Evolutionary conservation across 2,797 vertebrate genomes (phyloP), one percentile per base, ranked within the genome.

Genomic region (Mormyrops boulengeri): DNA sequence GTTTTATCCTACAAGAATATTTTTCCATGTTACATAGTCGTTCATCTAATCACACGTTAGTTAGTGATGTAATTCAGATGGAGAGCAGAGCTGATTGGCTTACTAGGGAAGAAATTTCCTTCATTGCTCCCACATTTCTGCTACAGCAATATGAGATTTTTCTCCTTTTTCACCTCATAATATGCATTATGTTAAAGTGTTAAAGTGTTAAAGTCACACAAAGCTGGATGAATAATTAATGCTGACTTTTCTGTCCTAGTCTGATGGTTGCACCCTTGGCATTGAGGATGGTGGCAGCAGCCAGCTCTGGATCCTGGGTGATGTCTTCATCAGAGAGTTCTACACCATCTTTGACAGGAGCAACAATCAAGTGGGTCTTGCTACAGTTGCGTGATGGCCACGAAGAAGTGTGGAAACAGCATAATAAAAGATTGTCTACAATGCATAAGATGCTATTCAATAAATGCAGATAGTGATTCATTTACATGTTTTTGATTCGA

Each of bases 281-380:
- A 90, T 94, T 82, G 66, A 69, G 30, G 0, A 55, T 0, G 89
- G 88, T 9, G 0, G 82, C 26, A 41, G 34, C 4, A 53, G 60
- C 57, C 41, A 87, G 30, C 91, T 93, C 26, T 96, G 95, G 96
- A 96, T 96, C 90, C 66, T 69, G 66, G 66, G 66, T 69, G 66
- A 69, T 1, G 66, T 69, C 66, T 69, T 69, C 66, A 69, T 69
- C 66, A 69, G 66, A 69, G 26, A 69, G 11, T 69, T 69, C 30
- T 69, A 69, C 66, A 14, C 66, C 66, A 69, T 69, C 66, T 69
- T 69, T 69, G 66, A 69, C 1, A 69, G 66, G 66, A 4, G 4
- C 4, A 94, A 93, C 91, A 95, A 95, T 92, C 90, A 22, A 0
- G 12, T 97, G n/a, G 95, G 96, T 19, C 91, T 96, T 82, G 95